Percentiles rank a stretch among this genome's conserved stretches.
phyloP scores from a whole-genome alignment of 30 jellyfish, hydroid and myxozoan species.

The Aurelia aurita region DNA sequence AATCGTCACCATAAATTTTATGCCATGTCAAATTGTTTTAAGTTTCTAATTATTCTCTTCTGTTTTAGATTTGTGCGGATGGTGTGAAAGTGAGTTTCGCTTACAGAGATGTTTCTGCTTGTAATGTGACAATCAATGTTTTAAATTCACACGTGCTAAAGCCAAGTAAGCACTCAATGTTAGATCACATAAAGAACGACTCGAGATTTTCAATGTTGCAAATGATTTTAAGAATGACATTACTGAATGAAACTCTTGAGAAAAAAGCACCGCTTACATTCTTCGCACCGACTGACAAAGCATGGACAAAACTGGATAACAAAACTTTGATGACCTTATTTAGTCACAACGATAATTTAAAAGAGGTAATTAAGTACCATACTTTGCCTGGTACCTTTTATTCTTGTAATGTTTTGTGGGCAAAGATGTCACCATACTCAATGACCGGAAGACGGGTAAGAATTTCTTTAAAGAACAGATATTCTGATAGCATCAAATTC shows the following conservation, averaged over 20 bases:
- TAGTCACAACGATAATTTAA: not conserved
- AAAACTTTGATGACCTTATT: constrained; percentile 8
- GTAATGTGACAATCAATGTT: constrained; percentile 33
- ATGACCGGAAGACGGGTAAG: constrained; percentile 37
- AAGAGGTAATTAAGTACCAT: constrained; percentile 27
- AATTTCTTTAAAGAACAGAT: not conserved
- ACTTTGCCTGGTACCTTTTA: constrained; percentile 3
- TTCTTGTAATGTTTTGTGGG: constrained; percentile 6
- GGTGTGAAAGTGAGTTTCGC: not conserved
- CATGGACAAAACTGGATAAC: constrained; percentile 49
- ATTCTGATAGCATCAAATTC: not conserved
- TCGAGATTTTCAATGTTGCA: constrained; percentile 31
- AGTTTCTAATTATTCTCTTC: not conserved
- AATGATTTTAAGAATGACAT: constrained; percentile 24
- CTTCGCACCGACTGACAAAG: constrained; percentile 46
- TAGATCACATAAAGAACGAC: constrained; percentile 20
- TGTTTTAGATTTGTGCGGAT: not conserved
- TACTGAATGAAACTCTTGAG: not conserved
- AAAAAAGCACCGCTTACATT: constrained; percentile 23
- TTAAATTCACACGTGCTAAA: constrained; percentile 4
- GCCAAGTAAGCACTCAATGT: not conserved
- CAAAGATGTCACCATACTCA: constrained; percentile 17
- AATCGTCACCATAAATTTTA: no score
- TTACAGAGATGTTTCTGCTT: constrained; percentile 14
- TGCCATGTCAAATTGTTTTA: no score